Base-by-base conservation (phyloP, 2,797 vertebrate species). In the Rhabdomys pumilio region DNA sequence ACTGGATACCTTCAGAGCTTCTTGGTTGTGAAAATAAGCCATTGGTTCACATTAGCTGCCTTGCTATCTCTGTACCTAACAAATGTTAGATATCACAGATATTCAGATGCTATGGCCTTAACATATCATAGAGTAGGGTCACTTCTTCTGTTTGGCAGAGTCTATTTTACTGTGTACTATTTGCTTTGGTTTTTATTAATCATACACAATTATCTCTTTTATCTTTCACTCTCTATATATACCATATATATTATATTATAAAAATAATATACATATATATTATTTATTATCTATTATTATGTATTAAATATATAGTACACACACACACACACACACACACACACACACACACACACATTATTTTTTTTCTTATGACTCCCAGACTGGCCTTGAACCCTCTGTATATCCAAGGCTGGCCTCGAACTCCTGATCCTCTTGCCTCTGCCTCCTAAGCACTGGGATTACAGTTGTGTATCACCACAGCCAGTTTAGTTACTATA, bases 151-250 rank as follows among this genome's bases (percentile, higher is more conserved):
- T 89, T 53, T 89, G 50, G 15, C 61, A 89, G 50, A 85, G 12
- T 91, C 50, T 88, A 26, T 76, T 83, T 91, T 93, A 69, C 38
- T 14, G 15, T n/a, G 31, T 57, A n/a, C 83, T 31, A 41, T 87
- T 61, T 31, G 44, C 29, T 47, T 73, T 86, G 29, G 31, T 24
- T 76, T 41, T 88, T 77, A 7, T 67, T 53, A 31, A 57, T 85
- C n/a, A 57, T 57, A 85, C 95, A 76, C 20, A 22, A 69, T 34
- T 73, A 53, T 55, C 59, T 94, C 55, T 44, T 34, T 6, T 72
- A 72, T 72, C 34, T 72, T 8, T 65, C 24, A 15, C 14, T 63
- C 61, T 65, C 0, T 20, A 38, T 72, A 72, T 20, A 38, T 17
- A 20, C 67, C 17, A 19, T 61, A 61, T 17, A 9, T 72, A 38